Base-by-base conservation (phyloP, 2,797 vertebrate species). In the Cetoscarus ocellatus region DNA sequence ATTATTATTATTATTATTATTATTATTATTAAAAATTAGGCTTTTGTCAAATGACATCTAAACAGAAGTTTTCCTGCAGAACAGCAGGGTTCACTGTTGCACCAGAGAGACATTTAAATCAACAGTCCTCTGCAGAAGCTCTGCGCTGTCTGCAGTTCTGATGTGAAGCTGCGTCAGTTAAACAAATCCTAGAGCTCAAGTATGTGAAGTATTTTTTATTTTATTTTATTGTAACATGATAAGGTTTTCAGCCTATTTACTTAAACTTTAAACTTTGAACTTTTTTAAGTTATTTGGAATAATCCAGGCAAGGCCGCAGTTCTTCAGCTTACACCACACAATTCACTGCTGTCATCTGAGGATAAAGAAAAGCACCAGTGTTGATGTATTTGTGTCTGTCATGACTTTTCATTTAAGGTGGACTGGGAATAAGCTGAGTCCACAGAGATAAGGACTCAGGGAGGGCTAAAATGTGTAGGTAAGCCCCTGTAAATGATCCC, bases 21-120 rank as follows among this genome's bases (percentile, higher is more conserved):
- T 27, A 27, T 27, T 27, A 27, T 27, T 27, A 27, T 27, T 27
- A 4, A 2, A 2, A 27, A 2, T 27, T 27, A 4, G 27, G 27
- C 27, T 4, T 27, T 27, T 27, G 27, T 27, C 27, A 27, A 27
- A 27, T 27, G 27, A 27, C 27, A 27, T 27, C 27, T 27, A 27
- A 27, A 27, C 2, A 27, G 60, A 70, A 50, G 54, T 87, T 66
- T 65, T 9, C 18, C 54, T 62, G 1, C 10, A 17, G 9, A 62
- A 57, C 92, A 86, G 57, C 62, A 91, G 91, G 85, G 84, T 73
- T 84, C 88, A 71, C 84, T 91, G 83, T 92, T 89, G 82, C 86
- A 80, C 75, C 80, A 88, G 67, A 65, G 67, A 82, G 38, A 57
- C 10, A 27, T 8, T 45, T 7, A 17, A 50, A 13, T 40, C 54